Conservation (phyloP, 2,113 vertebrate genomes). For the Vulpes lagopus region DNA sequence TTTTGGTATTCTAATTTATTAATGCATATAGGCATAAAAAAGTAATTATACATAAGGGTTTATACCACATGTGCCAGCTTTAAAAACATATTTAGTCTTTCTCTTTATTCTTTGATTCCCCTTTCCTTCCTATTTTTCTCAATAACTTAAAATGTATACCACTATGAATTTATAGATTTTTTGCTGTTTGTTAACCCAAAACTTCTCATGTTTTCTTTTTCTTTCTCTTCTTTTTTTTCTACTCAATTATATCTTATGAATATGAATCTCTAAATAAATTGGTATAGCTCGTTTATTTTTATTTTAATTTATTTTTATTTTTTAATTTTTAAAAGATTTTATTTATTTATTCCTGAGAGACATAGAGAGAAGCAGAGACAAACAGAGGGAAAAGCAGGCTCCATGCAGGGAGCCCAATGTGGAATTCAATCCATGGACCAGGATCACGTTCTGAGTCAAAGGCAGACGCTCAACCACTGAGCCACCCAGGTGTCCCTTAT, state of each 20-base stretch:
- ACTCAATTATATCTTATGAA: background rate
- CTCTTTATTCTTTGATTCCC: background rate
- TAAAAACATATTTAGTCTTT: background rate
- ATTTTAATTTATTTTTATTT: too few relatives aligned
- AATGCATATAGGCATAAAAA: background rate
- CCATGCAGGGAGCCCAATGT: too few relatives aligned
- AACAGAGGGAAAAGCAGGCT: too few relatives aligned
- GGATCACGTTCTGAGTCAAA: too few relatives aligned
- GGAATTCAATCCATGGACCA: too few relatives aligned
- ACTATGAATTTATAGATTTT: background rate
- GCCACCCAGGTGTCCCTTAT: too few relatives aligned
- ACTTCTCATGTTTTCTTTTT: background rate
- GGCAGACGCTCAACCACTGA: too few relatives aligned
- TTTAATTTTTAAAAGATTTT: too few relatives aligned
- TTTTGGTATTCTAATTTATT: background rate
- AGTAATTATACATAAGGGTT: background rate
- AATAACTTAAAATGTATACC: background rate
- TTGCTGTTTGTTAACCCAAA: background rate
- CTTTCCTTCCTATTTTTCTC: background rate
- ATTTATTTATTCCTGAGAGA: too few relatives aligned
- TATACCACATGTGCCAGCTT: background rate
- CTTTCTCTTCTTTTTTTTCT: background rate
- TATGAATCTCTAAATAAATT: background rate
- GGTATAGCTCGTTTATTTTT: background rate
- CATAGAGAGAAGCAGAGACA: too few relatives aligned